Base-by-base conservation (phyloP, 2,113 vertebrate species). In the Epinephelus lanceolatus region DNA sequence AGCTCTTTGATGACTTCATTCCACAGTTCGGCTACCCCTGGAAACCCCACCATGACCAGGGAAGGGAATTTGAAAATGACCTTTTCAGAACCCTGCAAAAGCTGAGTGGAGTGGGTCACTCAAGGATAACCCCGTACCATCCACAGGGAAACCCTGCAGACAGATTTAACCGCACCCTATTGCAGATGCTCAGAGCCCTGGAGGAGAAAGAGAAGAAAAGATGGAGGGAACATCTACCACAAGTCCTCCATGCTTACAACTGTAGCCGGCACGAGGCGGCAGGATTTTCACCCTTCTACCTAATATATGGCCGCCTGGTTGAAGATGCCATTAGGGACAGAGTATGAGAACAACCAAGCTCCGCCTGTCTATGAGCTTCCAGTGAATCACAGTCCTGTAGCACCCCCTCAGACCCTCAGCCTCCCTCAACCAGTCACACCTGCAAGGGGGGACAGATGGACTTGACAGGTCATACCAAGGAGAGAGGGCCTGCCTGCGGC, bases 111-210 rank as follows among this genome's bases (percentile, higher is more conserved):
- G 53, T 68, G 10, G 37, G 23, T 6, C 75, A 68, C 8, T 59
- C 52, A 3, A 40, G 75, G 3, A 27, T 3, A 27, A 27, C 27
- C 3, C 27, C 27, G 27, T 27, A 27, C 27, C 27, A 27, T 27
- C 27, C 3, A 27, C 27, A 27, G 27, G 27, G 27, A 27, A 27
- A 27, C 27, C 27, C 27, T 27, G 27, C 27, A 77, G 25, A 69
- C 10, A 65, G 73, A 47, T 76, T 76, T 65, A 76, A 80, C 49
- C 18, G 23, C 10, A 78, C 76, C 11, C 14, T 68, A 18, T 53
- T 78, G 2, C 63, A 67, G 21, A 78, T 78, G 75, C 75, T 78
- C n/a, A 56, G 62, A 5, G 59, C 75, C 10, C 37, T 59, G 51
- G 17, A 45, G n/a, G 62, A 67, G 17, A 57, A 67, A 19, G 61